Evolutionary conservation across 2,113 vertebrate genomes (phyloP), one percentile per base, ranked within the genome.

Genomic region (Myotis lucifugus): DNA sequence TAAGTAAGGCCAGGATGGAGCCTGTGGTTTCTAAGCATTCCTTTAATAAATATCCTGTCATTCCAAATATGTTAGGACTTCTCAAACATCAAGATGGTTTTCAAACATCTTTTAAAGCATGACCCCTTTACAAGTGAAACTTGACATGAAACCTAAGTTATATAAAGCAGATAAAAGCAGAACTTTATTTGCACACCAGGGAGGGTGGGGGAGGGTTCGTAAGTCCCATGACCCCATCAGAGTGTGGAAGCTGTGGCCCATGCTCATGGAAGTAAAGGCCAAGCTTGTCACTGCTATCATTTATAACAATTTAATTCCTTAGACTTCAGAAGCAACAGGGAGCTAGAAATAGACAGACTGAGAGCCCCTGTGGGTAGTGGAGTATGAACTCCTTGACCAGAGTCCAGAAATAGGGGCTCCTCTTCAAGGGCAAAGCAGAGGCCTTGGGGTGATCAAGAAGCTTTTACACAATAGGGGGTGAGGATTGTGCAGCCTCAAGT

Each of bases 101-200:
- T 85, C 90, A 91, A 37, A 90, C 15, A 34, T 77, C 81, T 85
- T 95, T 92, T 73, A 82, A 94, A 85, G 76, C 37, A 74, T 1
- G 64, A 37, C 27, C 77, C n/a, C n/a, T 85, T 94, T 90, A 95
- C 77, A 85, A 69, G 59, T 69, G 73, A 92, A 93, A 78, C 56
- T 61, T 78, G 67, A 74, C 17, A 23, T 54, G 52, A 86, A 95
- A 66, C 66, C 37, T n/a, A 37, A 78, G 72, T 61, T 3, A 61
- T 32, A 74, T 67, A 83, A 89, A 93, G 54, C 70, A 90, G 77
- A 83, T 95, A 54, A 94, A 95, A 94, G 84, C 27, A 94, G 67
- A 34, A 73, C 64, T 87, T 87, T 6, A 29, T 34, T 76, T 89
- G 81, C 48, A 54, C 82, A 73, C 76, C 72, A 37, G 42, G 23